phyloP scores from a whole-genome alignment of 2,113 vertebrate species.

The Triplophysa rosa region DNA sequence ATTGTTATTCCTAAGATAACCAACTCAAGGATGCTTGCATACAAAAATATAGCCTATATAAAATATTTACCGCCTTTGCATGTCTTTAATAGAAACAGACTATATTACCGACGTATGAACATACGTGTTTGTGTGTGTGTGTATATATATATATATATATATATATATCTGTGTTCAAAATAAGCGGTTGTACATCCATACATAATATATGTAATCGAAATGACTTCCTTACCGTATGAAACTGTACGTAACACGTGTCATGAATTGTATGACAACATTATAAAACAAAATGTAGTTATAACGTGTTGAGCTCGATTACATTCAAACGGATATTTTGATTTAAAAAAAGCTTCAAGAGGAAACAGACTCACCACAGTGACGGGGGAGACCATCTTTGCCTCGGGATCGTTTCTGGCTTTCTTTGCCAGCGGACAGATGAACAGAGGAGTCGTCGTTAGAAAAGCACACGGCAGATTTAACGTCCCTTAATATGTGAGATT shows the following conservation, averaged over 20 bases:
- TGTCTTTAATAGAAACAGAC: not conserved
- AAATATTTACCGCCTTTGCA: not conserved
- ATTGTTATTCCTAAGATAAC: constrained; percentile 44
- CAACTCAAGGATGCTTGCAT: not conserved
- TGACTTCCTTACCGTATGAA: not conserved
- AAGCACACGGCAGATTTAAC: constrained; percentile 37
- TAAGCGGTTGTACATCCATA: not conserved
- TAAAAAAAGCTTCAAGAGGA: not conserved
- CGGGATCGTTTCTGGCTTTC: not conserved
- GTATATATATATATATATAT: not conserved
- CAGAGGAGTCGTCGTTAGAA: not conserved
- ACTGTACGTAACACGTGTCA: not conserved
- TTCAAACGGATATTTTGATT: not conserved
- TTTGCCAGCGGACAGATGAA: constrained; percentile 4
- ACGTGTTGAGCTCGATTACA: not conserved
- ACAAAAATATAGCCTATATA: not conserved
- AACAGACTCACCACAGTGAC: constrained; percentile 75
- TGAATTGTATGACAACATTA: not conserved
- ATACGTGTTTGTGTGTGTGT: too few relatives aligned
- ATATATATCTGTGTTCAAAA: not conserved
- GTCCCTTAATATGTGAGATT: constrained; percentile 61
- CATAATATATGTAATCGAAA: not conserved
- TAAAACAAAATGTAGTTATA: not conserved
- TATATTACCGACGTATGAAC: not conserved
- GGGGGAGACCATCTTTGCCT: constrained; percentile 75